phyloP scores from a whole-genome alignment of 2,113 vertebrate genomes.

The Blennius ocellaris region DNA sequence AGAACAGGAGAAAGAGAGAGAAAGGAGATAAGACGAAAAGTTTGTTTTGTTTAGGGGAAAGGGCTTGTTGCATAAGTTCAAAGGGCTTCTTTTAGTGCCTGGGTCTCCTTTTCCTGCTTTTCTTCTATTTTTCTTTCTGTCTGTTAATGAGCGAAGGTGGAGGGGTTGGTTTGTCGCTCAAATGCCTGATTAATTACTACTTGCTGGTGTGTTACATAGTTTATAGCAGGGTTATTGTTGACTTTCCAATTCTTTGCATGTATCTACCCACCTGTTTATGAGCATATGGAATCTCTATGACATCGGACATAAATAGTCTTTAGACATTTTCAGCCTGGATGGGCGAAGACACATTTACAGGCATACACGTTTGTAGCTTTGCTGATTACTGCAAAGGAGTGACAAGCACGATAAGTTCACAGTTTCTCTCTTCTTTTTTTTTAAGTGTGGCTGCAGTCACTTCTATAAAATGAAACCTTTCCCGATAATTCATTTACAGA shows the following conservation, averaged over 20 bases:
- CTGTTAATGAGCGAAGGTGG: slow-evolving; percentile 53
- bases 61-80: slow-evolving; percentile 73
- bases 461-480: no score
- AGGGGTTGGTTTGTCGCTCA: slow-evolving; percentile 59
- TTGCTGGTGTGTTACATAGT: slow-evolving; percentile 40
- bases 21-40: slow-evolving; percentile 71
- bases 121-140: slow-evolving; percentile 36
- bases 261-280: background rate
- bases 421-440: no score
- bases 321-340: no score
- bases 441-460: no score
- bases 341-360: no score
- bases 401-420: no score
- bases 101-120: slow-evolving; percentile 59
- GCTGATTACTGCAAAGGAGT: no score
- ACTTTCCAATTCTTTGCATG: slow-evolving; percentile 32
- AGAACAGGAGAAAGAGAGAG: slow-evolving; percentile 45
- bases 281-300: background rate
- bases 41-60: slow-evolving; percentile 75
- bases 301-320: background rate
- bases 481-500: no score
- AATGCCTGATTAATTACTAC: slow-evolving; percentile 65
- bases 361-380: no score
- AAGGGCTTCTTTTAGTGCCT: slow-evolving; percentile 65
- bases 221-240: slow-evolving; percentile 26